Evolutionary conservation across 2,113 vertebrate genomes (phyloP), one percentile per base, ranked within the genome.

Genomic region (Scatophagus argus): DNA sequence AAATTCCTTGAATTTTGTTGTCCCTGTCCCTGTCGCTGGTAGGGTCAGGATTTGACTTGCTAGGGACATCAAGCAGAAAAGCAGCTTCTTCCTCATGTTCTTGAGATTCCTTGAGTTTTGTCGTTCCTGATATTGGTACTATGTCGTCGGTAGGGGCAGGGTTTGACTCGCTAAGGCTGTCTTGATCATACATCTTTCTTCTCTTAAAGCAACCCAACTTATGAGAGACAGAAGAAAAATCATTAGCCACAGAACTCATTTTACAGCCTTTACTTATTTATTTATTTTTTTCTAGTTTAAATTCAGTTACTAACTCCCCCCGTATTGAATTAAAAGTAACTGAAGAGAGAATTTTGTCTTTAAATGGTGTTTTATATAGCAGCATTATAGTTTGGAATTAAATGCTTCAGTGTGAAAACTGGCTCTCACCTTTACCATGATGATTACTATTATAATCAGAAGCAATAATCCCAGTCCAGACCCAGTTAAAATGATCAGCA

Each of bases 121-220:
- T n/a, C n/a, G n/a, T n/a, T n/a, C n/a, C n/a, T n/a, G n/a, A n/a
- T n/a, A n/a, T n/a, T n/a, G n/a, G n/a, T n/a, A n/a, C n/a, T n/a
- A n/a, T n/a, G n/a, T n/a, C n/a, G n/a, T n/a, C n/a, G n/a, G n/a
- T n/a, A n/a, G n/a, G n/a, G n/a, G n/a, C n/a, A n/a, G n/a, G n/a
- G n/a, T n/a, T n/a, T n/a, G n/a, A n/a, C n/a, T n/a, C n/a, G n/a
- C n/a, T n/a, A n/a, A n/a, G n/a, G n/a, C n/a, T n/a, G n/a, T n/a
- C n/a, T n/a, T n/a, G n/a, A n/a, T n/a, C n/a, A n/a, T n/a, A n/a
- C n/a, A n/a, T n/a, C 0, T 5, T 74, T 86, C 89, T 92, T 34
- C 88, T 88, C 76, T 84, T 90, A 51, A 93, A 93, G 63, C 81
- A 92, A 2, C 92, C 91, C 68, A 89, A 12, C 92, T 93, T 31